phyloP scores from a whole-genome alignment of 2,797 vertebrate species.

The Vultur gryphus region DNA sequence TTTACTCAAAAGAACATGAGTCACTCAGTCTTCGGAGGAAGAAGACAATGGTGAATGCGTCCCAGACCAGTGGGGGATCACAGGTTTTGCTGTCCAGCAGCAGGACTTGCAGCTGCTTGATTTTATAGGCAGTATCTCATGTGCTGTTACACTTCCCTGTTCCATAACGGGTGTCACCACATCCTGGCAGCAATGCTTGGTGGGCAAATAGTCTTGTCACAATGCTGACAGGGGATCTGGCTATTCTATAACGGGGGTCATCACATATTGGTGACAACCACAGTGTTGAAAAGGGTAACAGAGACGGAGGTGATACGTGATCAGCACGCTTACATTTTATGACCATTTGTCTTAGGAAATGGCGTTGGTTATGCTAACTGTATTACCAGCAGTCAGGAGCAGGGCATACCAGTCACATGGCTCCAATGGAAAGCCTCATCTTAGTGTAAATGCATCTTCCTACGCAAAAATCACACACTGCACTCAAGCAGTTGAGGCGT shows the following conservation, averaged over 20 bases:
- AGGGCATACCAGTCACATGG: not conserved
- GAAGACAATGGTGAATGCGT: not conserved
- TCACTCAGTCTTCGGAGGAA: not conserved
- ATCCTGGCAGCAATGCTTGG: not conserved
- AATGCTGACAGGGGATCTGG: not conserved
- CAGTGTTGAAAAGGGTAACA: not conserved
- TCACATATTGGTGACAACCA: not conserved
- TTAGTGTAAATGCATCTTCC: not conserved
- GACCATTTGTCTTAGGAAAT: not conserved
- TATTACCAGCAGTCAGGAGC: not conserved
- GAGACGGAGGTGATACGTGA: not conserved
- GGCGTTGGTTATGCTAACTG: not conserved
- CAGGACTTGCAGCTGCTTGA: not conserved
- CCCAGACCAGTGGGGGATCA: not conserved
- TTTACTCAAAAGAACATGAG: not conserved
- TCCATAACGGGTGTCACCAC: not conserved
- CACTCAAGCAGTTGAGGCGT: not conserved
- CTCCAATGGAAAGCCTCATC: not conserved
- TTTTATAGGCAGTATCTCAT: not conserved
- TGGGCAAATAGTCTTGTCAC: not conserved
- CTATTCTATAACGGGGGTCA: fast-evolving
- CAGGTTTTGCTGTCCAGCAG: not conserved
- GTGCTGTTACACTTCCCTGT: not conserved
- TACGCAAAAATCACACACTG: not conserved
- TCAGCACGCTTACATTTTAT: not conserved